phyloP scores from a whole-genome alignment of 2,888 invertebrate genomes.

The Sclerodermus sp. region DNA sequence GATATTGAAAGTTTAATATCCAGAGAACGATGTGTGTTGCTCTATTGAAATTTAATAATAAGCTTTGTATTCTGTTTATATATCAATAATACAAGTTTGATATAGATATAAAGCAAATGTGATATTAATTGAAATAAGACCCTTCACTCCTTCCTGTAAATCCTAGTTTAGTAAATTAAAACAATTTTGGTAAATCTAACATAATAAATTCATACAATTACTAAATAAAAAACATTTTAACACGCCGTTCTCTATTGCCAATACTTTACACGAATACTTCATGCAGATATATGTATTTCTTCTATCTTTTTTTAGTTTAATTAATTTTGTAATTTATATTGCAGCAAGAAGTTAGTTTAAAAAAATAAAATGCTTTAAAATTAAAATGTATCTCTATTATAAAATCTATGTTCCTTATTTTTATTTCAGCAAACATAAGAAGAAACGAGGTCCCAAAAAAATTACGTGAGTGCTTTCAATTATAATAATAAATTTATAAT shows the following conservation, averaged over 20 bases:
- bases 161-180: conserved; percentile 32
- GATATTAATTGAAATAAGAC: conserved; percentile 42
- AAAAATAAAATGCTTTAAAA: too few relatives aligned
- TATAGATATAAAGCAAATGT: conserved; percentile 38
- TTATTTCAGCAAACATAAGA: conserved; percentile 54
- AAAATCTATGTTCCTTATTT: conserved; percentile 19
- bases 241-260: conserved; percentile 44
- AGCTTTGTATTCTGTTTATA: conserved; percentile 42
- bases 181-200: too few relatives aligned
- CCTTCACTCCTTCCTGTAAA: conserved; percentile 39
- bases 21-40: conserved; percentile 47
- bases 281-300: background rate
- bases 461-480: conserved; percentile 42
- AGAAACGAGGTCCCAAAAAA: conserved; percentile 50
- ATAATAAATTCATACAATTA: too few relatives aligned
- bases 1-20: conserved; percentile 25
- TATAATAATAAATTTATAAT: background rate
- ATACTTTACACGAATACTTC: conserved; percentile 13
- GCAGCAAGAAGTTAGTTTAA: too few relatives aligned
- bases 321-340: conserved; percentile 24
- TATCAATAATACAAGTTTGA: conserved; percentile 42
- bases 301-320: conserved; percentile 19
- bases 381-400: too few relatives aligned
- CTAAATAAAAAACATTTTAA: conserved; percentile 6
- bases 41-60: conserved; percentile 13